Evolutionary conservation across 2,113 vertebrate species (phyloP), one percentile per base, ranked within the genome.

Genomic region (Cranoglanis bouderius): DNA sequence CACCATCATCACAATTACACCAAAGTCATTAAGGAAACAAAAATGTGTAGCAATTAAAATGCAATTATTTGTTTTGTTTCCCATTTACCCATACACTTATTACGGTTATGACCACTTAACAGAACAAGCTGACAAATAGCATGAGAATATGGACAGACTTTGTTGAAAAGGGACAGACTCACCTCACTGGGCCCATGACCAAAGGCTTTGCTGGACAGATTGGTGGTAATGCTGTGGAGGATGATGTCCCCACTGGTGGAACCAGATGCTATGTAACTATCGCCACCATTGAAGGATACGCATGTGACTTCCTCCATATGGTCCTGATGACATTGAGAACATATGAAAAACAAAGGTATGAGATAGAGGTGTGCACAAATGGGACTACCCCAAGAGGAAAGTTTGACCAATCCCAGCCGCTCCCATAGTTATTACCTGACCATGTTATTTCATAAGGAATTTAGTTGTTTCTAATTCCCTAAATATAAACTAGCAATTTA

Each of bases 241-340:
- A 99, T 96, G 90, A 99, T 96, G 89, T 99, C 98, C 61, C 98
- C 98, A 82, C 97, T 98, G 93, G 97, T 93, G 91, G 98, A 99
- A 32, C 98, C 98, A 16, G 98, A 99, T 57, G 96, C 98, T 77
- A 99, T 46, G 87, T 96, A 97, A 93, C 94, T 97, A 94, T 99
- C 98, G 38, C 97, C 98, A 93, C 95, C 95, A 89, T 99, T 99
- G 91, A 98, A 99, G 6, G 96, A 95, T 86, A 99, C 93, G 82
- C 97, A 98, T 0, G 97, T 99, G 83, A 99, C 97, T 94, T 98
- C 98, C 85, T 97, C 96, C 89, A 96, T 98, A 92, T 99, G 98
- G 92, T 99, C 98, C 98, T 99, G 90, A 86, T 87, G 70, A 82
- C 86, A 26, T 91, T 8, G 26, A 65, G 40, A 80, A 57, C 29